phyloP scores from a whole-genome alignment of 2,113 vertebrate genomes.

The Callaeas wilsoni region DNA sequence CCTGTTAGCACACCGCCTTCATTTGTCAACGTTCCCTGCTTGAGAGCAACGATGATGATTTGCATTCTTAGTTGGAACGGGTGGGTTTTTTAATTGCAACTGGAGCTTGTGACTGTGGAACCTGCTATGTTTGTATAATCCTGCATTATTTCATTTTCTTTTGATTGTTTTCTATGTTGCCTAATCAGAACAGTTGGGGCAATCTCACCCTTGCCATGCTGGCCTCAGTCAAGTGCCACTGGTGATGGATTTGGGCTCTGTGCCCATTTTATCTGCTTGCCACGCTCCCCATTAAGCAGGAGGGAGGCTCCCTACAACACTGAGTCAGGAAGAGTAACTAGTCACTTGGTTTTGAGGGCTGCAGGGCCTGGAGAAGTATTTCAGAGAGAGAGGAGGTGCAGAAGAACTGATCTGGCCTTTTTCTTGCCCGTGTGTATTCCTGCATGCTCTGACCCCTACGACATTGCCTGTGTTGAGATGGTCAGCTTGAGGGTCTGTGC shows the following conservation, averaged over 20 bases:
- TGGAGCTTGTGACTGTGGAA: not conserved
- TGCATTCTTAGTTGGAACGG: constrained; percentile 5
- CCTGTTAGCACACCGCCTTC: constrained; percentile 53
- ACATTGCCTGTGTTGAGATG: not conserved
- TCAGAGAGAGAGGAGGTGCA: not conserved
- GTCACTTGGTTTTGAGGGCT: not conserved
- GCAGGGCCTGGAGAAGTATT: not conserved
- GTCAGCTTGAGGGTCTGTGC: not conserved
- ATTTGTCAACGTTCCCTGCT: constrained; percentile 30
- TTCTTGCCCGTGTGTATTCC: not conserved
- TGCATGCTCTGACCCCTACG: accelerated
- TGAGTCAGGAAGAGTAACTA: not conserved
- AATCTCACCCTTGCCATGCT: not conserved
- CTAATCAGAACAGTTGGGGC: not conserved
- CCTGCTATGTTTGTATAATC: not conserved
- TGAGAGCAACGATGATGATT: not conserved
- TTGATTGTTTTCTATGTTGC: not conserved
- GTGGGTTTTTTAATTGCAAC: constrained; percentile 3
- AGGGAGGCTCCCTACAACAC: not conserved
- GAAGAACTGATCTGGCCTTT: not conserved
- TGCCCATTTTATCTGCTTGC: not conserved
- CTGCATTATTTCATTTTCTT: not conserved
- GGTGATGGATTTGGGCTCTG: not conserved
- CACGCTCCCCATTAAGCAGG: not conserved
- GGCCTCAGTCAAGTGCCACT: not conserved